Conservation (phyloP, 2,888 invertebrate species). For the Pyralis farinalis region DNA sequence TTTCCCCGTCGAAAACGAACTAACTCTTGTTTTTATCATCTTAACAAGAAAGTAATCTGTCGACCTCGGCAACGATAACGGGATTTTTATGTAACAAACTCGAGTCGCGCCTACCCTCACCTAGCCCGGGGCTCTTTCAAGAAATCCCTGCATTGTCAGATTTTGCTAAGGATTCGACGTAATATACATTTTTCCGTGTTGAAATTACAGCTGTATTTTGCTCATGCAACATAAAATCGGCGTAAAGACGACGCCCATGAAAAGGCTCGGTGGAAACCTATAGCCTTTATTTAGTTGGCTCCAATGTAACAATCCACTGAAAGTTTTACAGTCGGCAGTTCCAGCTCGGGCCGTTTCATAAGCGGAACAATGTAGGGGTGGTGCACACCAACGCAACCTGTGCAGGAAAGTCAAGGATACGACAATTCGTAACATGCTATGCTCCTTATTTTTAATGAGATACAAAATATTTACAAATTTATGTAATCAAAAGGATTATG, state of each 20-base stretch:
- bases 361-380: slow-evolving; percentile 43
- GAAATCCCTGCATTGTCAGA: slow-evolving; percentile 73
- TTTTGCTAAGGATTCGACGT: slow-evolving; percentile 69
- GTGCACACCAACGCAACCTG: not conserved
- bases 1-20: slow-evolving; percentile 67
- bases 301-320: slow-evolving; percentile 66
- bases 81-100: slow-evolving; percentile 79
- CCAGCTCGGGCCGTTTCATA: slow-evolving; percentile 49
- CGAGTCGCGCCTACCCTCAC: slow-evolving; percentile 76
- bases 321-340: slow-evolving; percentile 68
- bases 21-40: slow-evolving; percentile 76
- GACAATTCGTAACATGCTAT: no score
- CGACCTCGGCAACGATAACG: slow-evolving; percentile 75
- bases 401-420: not conserved
- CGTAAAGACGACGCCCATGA: slow-evolving; percentile 67
- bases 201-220: slow-evolving; percentile 74
- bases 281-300: slow-evolving; percentile 69
- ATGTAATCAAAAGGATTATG: not conserved
- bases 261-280: slow-evolving; percentile 55
- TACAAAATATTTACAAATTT: no score
- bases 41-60: slow-evolving; percentile 81
- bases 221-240: slow-evolving; percentile 73
- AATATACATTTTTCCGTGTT: slow-evolving; percentile 75
- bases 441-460: no score
- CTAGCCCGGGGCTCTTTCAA: slow-evolving; percentile 71